A percentile compares a stretch with the other conserved stretches of the same genome.
phyloP scores from a whole-genome alignment of 1,140 invertebrate species.

The Drosophila melanogaster region Release_6_plus_ISO1_MT NT_033779.5:320501-321000 shows the following conservation, averaged over 20 bases:
- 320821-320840: slow-evolving; percentile 86
- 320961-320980: slow-evolving; percentile 48
- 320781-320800: slow-evolving; percentile 85
- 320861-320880: slow-evolving; percentile 86
- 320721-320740: slow-evolving; percentile 86
- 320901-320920: slow-evolving; percentile 85
- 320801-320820: slow-evolving; percentile 85
- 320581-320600: slow-evolving; percentile 86
- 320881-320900: slow-evolving; percentile 79
- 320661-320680: slow-evolving; percentile 82
- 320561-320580: slow-evolving; percentile 88
- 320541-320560: slow-evolving; percentile 88
- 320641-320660: slow-evolving; percentile 41
- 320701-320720: slow-evolving; percentile 50
- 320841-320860: slow-evolving; percentile 87
- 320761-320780: slow-evolving; percentile 83
- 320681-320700: slow-evolving; percentile 82
- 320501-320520: slow-evolving; percentile 88
- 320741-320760: slow-evolving; percentile 81
- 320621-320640: slow-evolving; percentile 73
- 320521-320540: slow-evolving; percentile 58
- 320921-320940: slow-evolving; percentile 55
- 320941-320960: slow-evolving; percentile 78
- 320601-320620: slow-evolving; percentile 87
- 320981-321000: slow-evolving; percentile 79